Percentiles rank a stretch among this genome's conserved stretches.
Evolutionary conservation across 1,140 invertebrate species (phyloP).

Genomic region (Frieseomelitta varia): DNA sequence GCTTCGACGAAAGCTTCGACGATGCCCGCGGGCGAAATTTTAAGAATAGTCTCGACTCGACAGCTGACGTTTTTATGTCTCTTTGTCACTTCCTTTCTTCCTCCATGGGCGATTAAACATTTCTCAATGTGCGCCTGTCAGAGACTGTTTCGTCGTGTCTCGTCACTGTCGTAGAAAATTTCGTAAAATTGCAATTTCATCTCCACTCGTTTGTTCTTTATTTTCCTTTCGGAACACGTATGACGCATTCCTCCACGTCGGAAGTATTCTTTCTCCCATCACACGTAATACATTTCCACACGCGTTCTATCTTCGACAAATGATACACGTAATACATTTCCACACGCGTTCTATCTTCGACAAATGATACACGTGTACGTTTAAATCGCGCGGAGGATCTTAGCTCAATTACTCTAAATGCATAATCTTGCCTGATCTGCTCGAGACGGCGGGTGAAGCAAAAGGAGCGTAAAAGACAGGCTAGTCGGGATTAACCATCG

Average conservation of each 20-base stretch:
- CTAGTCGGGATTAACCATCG: not conserved
- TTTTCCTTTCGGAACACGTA: not conserved
- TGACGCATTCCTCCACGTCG: not conserved
- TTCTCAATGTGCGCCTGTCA: not conserved
- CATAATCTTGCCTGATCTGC: not conserved
- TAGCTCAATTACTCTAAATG: not conserved
- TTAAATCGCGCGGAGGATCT: not conserved
- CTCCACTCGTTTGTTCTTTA: not conserved
- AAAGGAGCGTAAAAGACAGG: not conserved
- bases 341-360: too few relatives aligned
- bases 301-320: not conserved
- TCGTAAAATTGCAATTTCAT: not conserved
- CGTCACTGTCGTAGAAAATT: not conserved
- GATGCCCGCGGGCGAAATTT: not conserved
- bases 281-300: not conserved
- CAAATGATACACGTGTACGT: not conserved
- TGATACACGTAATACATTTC: too few relatives aligned
- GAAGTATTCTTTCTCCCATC: not conserved
- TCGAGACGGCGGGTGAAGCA: not conserved
- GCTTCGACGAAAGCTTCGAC: not conserved
- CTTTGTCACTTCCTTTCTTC: not conserved
- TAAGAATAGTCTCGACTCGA: not conserved
- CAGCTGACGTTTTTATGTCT: not conserved
- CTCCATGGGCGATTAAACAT: not conserved
- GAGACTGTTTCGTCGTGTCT: not conserved